phyloP scores from a whole-genome alignment of 2,113 vertebrate species.

The Oxygymnocypris stewartii region DNA sequence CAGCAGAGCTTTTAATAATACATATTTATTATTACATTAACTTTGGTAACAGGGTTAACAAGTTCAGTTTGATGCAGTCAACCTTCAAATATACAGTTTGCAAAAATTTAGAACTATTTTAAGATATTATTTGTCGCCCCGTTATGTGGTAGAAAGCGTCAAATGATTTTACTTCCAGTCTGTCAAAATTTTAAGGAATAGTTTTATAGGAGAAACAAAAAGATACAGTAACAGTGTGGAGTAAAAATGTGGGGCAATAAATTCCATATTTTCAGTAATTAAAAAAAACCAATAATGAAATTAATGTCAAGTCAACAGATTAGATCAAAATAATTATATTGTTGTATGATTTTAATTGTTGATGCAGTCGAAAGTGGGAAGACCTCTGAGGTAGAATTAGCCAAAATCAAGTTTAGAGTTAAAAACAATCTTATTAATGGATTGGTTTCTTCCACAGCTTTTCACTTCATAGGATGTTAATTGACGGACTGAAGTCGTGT shows the following conservation, averaged over 20 bases:
- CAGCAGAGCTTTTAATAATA: background rate
- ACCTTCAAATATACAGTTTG: background rate
- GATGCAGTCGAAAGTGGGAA: no score
- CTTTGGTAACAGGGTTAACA: background rate
- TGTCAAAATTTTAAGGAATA: background rate
- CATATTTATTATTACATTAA: background rate
- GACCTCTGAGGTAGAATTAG: background rate
- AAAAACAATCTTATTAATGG: no score
- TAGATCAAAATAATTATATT: background rate
- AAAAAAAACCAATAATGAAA: background rate
- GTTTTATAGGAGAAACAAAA: background rate
- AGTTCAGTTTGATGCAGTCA: background rate
- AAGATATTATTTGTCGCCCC: background rate
- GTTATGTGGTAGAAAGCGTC: background rate
- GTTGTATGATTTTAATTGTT: background rate
- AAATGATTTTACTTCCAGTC: background rate
- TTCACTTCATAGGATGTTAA: background rate
- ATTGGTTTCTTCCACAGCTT: background rate
- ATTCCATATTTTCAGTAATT: background rate
- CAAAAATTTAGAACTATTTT: background rate
- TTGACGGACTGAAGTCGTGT: background rate
- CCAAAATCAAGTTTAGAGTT: no score
- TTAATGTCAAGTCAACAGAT: background rate
- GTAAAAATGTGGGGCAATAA: background rate
- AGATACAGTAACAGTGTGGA: background rate